These are phyloP conservation scores for Tarsius wallacei DNA, from an alignment of 2,797 vertebrate genomes.

Conservation along the genomic window DNA sequence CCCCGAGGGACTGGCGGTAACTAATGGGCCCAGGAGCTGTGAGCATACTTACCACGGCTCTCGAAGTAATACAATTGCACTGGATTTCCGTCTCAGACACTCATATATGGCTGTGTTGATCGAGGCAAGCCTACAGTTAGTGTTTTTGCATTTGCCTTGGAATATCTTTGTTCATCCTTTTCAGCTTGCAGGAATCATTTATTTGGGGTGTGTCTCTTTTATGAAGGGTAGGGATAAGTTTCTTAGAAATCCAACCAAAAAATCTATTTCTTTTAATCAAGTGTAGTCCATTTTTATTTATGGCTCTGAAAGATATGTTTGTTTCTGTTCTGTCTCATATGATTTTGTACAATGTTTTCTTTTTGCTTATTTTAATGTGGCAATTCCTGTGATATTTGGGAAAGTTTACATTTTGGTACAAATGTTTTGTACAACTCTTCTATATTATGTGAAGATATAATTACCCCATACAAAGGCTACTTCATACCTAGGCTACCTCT, in stretches of 20 bases:
- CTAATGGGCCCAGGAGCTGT: neutral
- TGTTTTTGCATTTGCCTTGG: neutral
- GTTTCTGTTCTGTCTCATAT: neutral
- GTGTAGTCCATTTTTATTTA: neutral
- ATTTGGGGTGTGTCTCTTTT: neutral
- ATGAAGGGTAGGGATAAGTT: neutral
- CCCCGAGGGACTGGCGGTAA: too few species aligned
- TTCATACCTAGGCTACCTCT: neutral
- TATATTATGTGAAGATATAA: neutral
- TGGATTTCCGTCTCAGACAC: neutral
- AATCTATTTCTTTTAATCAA: neutral
- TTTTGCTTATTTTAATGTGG: constrained; percentile 38
- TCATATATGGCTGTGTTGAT: neutral
- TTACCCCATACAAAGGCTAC: neutral
- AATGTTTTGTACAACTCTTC: neutral
- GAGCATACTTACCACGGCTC: neutral
- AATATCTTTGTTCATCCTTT: neutral
- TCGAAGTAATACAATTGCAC: neutral
- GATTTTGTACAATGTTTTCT: neutral
- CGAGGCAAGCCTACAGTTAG: neutral
- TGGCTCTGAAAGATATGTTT: neutral
- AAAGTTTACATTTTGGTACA: neutral
- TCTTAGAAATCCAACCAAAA: neutral
- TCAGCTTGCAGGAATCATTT: neutral
- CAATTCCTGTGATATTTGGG: neutral